Conservation (phyloP, 2,113 vertebrate genomes). For the Gobius niger region DNA sequence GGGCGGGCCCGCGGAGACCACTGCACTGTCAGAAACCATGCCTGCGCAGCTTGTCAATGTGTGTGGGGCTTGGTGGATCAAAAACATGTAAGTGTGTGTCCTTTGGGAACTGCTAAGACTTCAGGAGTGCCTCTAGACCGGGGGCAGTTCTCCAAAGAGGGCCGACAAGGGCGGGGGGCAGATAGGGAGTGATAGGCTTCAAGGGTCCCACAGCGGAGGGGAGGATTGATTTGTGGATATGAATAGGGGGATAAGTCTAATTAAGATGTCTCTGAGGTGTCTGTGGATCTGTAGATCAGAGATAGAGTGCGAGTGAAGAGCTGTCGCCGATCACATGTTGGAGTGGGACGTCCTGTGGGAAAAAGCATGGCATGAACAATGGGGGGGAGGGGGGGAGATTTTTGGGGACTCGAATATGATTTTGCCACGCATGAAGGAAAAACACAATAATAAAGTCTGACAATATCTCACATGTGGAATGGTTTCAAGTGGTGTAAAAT, state of each 20-base stretch:
- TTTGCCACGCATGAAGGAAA: not conserved
- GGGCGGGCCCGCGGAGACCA: conserved; percentile 68
- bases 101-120: conserved; percentile 48
- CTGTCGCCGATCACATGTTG: not conserved
- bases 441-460: too few relatives aligned
- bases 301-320: not conserved
- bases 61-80: conserved; percentile 16
- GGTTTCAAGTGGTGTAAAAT: too few relatives aligned
- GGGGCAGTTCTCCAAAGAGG: conserved; percentile 31
- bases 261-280: conserved; percentile 21
- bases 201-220: conserved; percentile 39
- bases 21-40: conserved; percentile 53
- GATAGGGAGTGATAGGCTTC: conserved; percentile 29
- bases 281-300: conserved; percentile 5
- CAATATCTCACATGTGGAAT: too few relatives aligned
- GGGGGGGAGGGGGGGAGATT: not conserved
- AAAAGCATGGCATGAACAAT: too few relatives aligned
- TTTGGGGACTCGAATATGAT: not conserved
- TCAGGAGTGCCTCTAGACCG: conserved; percentile 59
- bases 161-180: not conserved
- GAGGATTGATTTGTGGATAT: conserved; percentile 26
- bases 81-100: conserved; percentile 36
- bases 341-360: not conserved
- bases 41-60: conserved; percentile 5
- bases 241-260: conserved; percentile 32